Evolutionary conservation across 1,140 invertebrate genomes (phyloP).

Genomic region (Drosophila asahinai): DNA sequence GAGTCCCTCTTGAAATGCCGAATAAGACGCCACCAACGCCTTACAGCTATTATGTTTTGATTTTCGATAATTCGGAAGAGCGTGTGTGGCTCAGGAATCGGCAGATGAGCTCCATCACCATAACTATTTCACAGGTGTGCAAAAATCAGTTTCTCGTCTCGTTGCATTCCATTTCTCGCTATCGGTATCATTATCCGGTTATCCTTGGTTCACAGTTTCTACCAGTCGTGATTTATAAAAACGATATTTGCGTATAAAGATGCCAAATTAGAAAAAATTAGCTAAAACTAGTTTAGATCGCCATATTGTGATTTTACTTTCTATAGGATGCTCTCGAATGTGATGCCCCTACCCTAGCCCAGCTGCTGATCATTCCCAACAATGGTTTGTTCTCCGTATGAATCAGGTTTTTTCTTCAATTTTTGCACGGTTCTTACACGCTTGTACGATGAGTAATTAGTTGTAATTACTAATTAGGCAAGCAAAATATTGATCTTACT

Average conservation of each 20-base stretch:
- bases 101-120: background rate
- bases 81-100: background rate
- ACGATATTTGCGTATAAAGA: conserved; percentile 22
- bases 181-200: conserved; percentile 22
- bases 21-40: conserved; percentile 43
- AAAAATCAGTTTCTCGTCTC: conserved; percentile 1
- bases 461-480: conserved; percentile 10
- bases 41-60: conserved; percentile 11
- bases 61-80: conserved; percentile 5
- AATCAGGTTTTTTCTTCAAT: conserved; percentile 19
- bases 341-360: background rate
- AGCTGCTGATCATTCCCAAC: background rate
- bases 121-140: background rate
- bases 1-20: conserved; percentile 5
- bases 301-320: conserved; percentile 25
- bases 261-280: conserved; percentile 24
- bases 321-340: conserved; percentile 10
- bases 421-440: conserved; percentile 11
- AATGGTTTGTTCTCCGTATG: conserved; percentile 19
- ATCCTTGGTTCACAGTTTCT: conserved; percentile 30
- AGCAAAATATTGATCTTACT: background rate
- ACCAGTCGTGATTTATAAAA: conserved; percentile 8
- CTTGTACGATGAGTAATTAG: conserved; percentile 27
- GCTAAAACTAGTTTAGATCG: conserved; percentile 17
- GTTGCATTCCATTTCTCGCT: conserved; percentile 16